Conservation (phyloP, 2,888 invertebrate genomes). For the Agonopterix alstromeriana region DNA sequence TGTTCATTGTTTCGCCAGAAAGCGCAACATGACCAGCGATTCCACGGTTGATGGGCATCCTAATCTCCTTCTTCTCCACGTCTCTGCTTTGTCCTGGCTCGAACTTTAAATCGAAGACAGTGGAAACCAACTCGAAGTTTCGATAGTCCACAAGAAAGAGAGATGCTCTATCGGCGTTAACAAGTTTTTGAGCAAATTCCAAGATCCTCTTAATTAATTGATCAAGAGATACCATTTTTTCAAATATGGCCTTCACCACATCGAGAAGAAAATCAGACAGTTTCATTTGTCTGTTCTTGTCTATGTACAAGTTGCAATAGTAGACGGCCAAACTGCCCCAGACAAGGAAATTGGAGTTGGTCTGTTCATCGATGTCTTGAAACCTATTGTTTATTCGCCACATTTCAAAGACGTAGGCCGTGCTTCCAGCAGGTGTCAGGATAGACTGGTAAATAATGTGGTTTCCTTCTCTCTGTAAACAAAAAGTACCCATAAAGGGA, state of each 20-base stretch:
- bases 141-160: conserved; percentile 87
- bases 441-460: conserved; percentile 79
- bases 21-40: conserved; percentile 90
- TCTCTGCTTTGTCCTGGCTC: conserved; percentile 36
- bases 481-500: no score
- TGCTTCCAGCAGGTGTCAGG: conserved; percentile 77
- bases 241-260: conserved; percentile 90
- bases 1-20: conserved; percentile 88
- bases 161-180: conserved; percentile 89
- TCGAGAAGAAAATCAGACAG: conserved; percentile 86
- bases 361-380: conserved; percentile 82
- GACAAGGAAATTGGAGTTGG: conserved; percentile 79
- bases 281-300: conserved; percentile 82
- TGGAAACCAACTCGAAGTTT: conserved; percentile 85
- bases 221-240: conserved; percentile 91
- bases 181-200: conserved; percentile 88
- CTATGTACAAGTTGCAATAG: conserved; percentile 81
- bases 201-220: conserved; percentile 88
- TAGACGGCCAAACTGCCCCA: conserved; percentile 84
- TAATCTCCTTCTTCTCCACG: conserved; percentile 69
- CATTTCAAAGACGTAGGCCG: conserved; percentile 82
- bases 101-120: conserved; percentile 83
- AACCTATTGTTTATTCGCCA: conserved; percentile 77
- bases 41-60: conserved; percentile 86
- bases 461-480: conserved; percentile 10